Evolutionary conservation across 2,888 invertebrate genomes (phyloP), one percentile per base, ranked within the genome.

Genomic region (Troides aeacus): DNA sequence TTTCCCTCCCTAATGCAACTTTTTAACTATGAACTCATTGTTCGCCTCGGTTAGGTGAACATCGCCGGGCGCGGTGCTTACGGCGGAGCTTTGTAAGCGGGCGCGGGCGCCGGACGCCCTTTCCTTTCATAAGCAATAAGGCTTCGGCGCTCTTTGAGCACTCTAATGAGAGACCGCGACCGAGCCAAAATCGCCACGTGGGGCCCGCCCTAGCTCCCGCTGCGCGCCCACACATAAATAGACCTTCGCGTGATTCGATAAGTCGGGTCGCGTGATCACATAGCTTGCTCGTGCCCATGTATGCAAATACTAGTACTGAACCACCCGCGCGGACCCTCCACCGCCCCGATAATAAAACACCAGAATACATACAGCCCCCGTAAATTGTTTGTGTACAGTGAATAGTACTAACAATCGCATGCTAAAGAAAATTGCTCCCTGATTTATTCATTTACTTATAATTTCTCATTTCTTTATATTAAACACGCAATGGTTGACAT

Each of bases 301-400:
- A 76, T 76, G 71, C 71, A 72, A 73, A 73, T 70, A 60, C 69
- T 64, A 69, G 61, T 68, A 63, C 61, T 70, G 30, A 66, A 67
- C 58, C 65, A 69, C 71, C 63, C 68, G 56, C 62, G 66, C 65
- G 60, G 62, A 70, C 70, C 70, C 72, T 73, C 69, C 46, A 66
- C 58, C 63, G 39, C 39, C 57, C 50, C 66, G 57, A 73, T 64
- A 70, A 53, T n/a, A 56, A 15, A 5, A 21, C 2, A 67, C 62
- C 60, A 62, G 71, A 72, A 72, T 64, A 71, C 67, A 60, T 15
- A 15, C 4, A 12, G 66, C 50, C n/a, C 30, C 64, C 56, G 67
- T 70, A 24, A 69, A 70, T 66, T 68, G 60, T 70, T 73, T 71
- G 70, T 64, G 46, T 66, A 39, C 58, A 50, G 24, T 46, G 17